phyloP scores from a whole-genome alignment of 2,113 vertebrate species.

The Hydrochoerus hydrochaeris region DNA sequence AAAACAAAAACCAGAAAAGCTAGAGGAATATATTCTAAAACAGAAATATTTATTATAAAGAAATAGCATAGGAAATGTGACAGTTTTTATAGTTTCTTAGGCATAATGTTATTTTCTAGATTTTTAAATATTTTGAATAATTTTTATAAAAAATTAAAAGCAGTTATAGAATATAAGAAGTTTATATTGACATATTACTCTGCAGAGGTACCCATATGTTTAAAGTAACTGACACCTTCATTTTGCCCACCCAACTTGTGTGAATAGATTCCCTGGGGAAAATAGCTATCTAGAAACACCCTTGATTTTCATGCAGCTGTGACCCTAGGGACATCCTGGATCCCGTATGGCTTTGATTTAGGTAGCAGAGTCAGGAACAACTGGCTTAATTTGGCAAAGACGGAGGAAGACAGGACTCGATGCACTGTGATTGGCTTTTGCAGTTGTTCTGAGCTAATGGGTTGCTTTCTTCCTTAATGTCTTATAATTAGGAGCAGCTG shows the following conservation, averaged over 20 bases:
- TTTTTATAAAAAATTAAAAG: conserved; percentile 31
- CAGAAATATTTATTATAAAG: conserved; percentile 33
- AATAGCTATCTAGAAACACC: background rate
- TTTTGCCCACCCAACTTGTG: background rate
- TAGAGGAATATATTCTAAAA: conserved; percentile 18
- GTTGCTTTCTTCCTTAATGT: conserved; percentile 57
- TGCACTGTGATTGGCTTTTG: conserved; percentile 30
- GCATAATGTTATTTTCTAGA: conserved; percentile 12
- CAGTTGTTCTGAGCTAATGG: conserved; percentile 50
- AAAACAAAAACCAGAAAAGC: conserved; percentile 12
- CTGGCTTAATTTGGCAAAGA: conserved; percentile 57
- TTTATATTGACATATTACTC: background rate
- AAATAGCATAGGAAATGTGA: background rate
- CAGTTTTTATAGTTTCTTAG: background rate
- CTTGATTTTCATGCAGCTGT: background rate
- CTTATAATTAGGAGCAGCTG: conserved; percentile 69
- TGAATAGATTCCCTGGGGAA: background rate
- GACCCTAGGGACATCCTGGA: background rate
- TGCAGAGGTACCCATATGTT: background rate
- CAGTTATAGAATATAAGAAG: background rate
- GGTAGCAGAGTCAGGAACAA: conserved; percentile 11
- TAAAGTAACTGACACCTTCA: background rate
- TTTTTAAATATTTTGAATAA: conserved; percentile 27
- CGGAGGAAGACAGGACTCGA: conserved; percentile 3
- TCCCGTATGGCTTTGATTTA: conserved; percentile 35